Evolutionary conservation across 2,113 vertebrate species (phyloP).

Genomic region (Halcyon malimbica): DNA sequence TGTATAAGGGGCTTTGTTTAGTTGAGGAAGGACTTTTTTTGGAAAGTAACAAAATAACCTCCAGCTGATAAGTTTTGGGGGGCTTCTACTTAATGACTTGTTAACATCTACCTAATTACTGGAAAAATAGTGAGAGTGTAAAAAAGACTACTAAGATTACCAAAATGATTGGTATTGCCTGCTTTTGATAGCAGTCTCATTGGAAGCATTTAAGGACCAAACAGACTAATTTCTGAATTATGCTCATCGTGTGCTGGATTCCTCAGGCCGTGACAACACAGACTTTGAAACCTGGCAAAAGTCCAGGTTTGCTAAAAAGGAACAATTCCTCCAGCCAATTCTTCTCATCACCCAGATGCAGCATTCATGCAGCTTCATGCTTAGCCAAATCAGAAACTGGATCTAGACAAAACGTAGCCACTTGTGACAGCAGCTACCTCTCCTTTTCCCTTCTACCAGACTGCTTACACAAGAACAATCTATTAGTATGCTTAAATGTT

Average conservation of each 20-base stretch:
- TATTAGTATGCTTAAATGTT: neutral
- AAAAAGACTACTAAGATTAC: neutral
- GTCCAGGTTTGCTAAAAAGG: neutral
- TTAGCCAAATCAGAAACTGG: neutral
- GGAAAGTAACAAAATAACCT: neutral
- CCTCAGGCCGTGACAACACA: neutral
- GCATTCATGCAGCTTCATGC: neutral
- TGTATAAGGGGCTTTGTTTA: neutral
- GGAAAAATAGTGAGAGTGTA: neutral
- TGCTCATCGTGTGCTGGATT: rapidly evolving
- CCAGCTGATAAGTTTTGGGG: neutral
- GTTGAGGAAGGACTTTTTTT: neutral
- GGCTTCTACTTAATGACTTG: neutral
- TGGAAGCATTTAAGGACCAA: neutral
- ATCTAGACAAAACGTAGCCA: neutral
- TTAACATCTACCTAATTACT: neutral
- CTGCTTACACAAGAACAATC: neutral
- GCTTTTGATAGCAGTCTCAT: neutral
- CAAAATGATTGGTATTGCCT: neutral
- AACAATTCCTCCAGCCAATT: neutral
- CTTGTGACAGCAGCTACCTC: neutral
- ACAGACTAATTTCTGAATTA: neutral
- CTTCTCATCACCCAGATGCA: neutral
- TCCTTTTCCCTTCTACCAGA: neutral
- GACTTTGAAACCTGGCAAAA: neutral